phyloP scores from a whole-genome alignment of 2,888 invertebrate genomes.

The Ectobius pallidus region DNA sequence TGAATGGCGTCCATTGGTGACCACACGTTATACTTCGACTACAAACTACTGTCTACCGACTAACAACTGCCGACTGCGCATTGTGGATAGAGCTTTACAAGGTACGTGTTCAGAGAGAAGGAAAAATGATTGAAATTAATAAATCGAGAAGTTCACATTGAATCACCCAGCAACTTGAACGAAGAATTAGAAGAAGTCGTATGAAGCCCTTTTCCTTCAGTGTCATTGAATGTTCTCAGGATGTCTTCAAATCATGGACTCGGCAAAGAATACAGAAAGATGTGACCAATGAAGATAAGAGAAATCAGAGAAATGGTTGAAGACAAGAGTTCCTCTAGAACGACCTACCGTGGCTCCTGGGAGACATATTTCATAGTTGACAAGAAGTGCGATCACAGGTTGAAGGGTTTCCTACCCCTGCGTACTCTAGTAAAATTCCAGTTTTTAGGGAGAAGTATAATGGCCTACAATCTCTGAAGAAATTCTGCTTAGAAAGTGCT shows the following conservation, averaged over 20 bases:
- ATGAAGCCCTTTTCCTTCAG: neutral
- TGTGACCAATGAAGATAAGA: neutral
- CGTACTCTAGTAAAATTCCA: neutral
- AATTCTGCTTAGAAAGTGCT: neutral
- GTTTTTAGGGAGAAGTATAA: neutral
- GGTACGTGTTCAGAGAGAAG: no score
- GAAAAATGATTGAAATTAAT: no score
- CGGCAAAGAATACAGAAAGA: neutral
- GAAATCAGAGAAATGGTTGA: neutral
- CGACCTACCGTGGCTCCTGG: neutral
- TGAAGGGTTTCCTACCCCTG: neutral
- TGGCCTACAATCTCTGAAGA: neutral
- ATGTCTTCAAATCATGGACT: neutral
- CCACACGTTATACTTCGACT: no score
- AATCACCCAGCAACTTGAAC: neutral
- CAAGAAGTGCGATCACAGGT: neutral
- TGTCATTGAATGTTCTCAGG: neutral
- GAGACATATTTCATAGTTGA: neutral
- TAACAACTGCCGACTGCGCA: no score
- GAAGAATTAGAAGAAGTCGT: neutral
- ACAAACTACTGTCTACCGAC: no score
- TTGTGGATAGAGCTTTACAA: no score
- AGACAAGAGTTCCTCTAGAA: neutral
- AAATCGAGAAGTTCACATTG: neutral
- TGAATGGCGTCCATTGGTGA: no score